A percentile compares a stretch with the other conserved stretches of the same genome.
Evolutionary conservation across 2,113 vertebrate species (phyloP).

Genomic region (Hippocampus mohnikei): DNA sequence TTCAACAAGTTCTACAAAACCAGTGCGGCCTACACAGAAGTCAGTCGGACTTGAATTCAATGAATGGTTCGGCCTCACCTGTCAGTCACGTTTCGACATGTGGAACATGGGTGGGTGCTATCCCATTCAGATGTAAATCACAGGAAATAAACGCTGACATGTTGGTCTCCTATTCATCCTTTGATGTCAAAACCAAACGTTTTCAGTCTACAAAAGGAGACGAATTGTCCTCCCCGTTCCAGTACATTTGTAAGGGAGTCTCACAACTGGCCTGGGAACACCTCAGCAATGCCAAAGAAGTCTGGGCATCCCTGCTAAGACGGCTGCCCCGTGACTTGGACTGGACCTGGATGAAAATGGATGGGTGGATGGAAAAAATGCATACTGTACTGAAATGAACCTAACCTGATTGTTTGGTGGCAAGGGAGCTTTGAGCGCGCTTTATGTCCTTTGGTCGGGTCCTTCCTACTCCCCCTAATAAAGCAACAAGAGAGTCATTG

Average conservation of each 20-base stretch:
- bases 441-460: slow-evolving; percentile 47
- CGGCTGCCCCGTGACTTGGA: neutral
- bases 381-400: slow-evolving; percentile 1
- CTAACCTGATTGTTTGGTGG: slow-evolving; percentile 22
- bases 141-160: neutral
- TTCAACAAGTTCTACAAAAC: too few relatives aligned
- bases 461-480: slow-evolving; percentile 11
- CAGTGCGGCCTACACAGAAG: too few relatives aligned
- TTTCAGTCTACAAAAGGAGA: neutral
- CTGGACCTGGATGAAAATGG: neutral
- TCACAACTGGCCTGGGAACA: neutral
- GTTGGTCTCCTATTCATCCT: neutral
- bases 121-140: neutral
- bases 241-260: neutral
- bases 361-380: neutral
- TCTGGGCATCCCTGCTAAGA: neutral
- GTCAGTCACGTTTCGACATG: neutral
- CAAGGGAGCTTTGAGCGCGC: slow-evolving; percentile 46
- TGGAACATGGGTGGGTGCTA: neutral
- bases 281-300: neutral
- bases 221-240: neutral
- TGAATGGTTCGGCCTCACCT: too few relatives aligned
- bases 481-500: slow-evolving; percentile 43
- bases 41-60: too few relatives aligned
- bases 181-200: neutral